Base-by-base conservation (phyloP, 2,797 vertebrate genomes). In the Notamacropus eugenii region DNA sequence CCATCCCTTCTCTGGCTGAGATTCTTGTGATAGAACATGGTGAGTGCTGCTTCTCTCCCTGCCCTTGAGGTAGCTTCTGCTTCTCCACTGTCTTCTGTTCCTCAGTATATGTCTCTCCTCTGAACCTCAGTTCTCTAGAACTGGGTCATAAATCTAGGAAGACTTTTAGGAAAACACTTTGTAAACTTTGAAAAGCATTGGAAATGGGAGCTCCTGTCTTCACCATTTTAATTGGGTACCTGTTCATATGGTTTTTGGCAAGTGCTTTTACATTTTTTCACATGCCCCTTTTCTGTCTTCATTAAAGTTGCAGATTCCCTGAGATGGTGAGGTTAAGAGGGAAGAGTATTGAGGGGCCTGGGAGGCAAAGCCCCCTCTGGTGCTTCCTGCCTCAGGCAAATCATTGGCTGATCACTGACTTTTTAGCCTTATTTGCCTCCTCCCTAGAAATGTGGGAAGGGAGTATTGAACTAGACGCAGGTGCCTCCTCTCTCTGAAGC, bases 1-100 rank as follows among this genome's bases (percentile, higher is more conserved):
- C 98, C 24, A 97, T 99, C 74, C 99, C 99, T 92, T 95, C 96
- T 90, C 98, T 99, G 97, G 98, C 99, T 91, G 98, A 99, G 22
- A 96, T 95, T 46, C 98, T 99, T 93, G 98, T 99, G 59, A 98
- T 98, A 91, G 98, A 99, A 55, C 99, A 99, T 57, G 98, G 99
- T 99, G 98, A 99, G 98, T 99, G 97, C 57, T 13, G 19, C 92
- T 90, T 95, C 55, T 2, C 22, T 12, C 74, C 22, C 40, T 27
- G 74, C 40, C 24, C 10, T 50, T 27, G 40, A 50, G 24, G 40
- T 10, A 27, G 74, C 40, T 27, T 87, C 24, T 40, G 19, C 19
- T 27, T 82, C 3, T 82, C 8, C 31, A 4, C 55, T 95, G 90
- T 31, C 52, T 56, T 82, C 29, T 82, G 29, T 10, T 52, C 24